phyloP scores from a whole-genome alignment of 2,797 vertebrate genomes.

The Ctenosaura bakeri region DNA sequence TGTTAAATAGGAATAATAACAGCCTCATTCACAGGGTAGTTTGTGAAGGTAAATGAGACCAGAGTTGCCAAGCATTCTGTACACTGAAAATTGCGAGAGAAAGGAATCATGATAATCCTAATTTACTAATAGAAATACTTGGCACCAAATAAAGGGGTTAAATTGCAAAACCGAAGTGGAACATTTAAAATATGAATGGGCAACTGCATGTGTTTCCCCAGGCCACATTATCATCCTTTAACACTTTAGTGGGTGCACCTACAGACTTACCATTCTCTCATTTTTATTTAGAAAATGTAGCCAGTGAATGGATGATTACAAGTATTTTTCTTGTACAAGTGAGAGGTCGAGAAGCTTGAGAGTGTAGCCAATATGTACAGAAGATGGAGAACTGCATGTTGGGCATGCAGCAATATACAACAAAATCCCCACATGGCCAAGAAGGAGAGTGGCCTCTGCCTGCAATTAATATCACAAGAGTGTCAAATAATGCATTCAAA shows the following conservation, averaged over 20 bases:
- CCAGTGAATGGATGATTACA: too few relatives aligned
- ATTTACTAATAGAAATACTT: background rate
- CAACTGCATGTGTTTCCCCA: background rate
- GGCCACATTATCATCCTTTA: background rate
- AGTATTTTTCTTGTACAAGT: too few relatives aligned
- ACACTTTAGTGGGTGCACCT: background rate
- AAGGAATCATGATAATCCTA: background rate
- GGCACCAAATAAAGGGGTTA: background rate
- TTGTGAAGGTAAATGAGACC: background rate
- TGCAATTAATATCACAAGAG: background rate
- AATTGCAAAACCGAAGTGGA: background rate
- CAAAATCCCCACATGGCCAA: too few relatives aligned
- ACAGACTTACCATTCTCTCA: background rate
- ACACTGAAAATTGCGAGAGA: constrained; percentile 9
- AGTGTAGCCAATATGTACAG: too few relatives aligned
- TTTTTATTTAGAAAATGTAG: too few relatives aligned
- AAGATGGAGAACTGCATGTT: background rate
- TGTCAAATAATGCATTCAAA: background rate
- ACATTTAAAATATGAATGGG: background rate
- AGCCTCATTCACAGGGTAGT: constrained; percentile 3
- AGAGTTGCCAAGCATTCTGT: constrained; percentile 8
- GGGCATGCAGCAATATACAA: too few relatives aligned
- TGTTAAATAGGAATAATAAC: constrained; percentile 25
- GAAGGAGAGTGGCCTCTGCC: too few relatives aligned
- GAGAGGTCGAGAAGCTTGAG: too few relatives aligned